Conservation (phyloP, 2,888 invertebrate species). For the Ennomos fuscantarius region DNA sequence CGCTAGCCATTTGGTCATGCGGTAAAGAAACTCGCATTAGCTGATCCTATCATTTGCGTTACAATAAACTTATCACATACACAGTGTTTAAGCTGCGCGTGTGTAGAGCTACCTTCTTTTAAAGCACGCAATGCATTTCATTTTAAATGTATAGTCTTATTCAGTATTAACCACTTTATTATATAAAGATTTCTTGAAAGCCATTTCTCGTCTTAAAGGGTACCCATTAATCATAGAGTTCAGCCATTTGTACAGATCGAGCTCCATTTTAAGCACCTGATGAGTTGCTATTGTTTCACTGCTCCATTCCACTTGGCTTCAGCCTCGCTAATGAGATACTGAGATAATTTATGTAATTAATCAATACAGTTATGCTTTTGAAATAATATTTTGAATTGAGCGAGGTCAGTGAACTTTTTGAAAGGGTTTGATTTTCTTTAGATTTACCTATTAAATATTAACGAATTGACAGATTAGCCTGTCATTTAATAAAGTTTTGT, state of each 20-base stretch:
- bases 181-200: not conserved
- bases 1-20: too few species aligned
- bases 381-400: constrained; percentile 7
- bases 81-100: too few species aligned
- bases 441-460: not conserved
- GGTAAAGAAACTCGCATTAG: too few species aligned
- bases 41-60: too few species aligned
- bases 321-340: constrained; percentile 5
- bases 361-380: not conserved
- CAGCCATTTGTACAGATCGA: not conserved
- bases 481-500: not conserved
- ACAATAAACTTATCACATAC: too few species aligned
- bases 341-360: constrained; percentile 8
- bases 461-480: not conserved
- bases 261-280: constrained; percentile 7
- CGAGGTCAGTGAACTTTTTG: not conserved
- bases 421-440: not conserved
- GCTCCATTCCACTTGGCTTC: constrained; percentile 7
- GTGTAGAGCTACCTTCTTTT: too few species aligned
- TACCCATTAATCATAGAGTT: not conserved
- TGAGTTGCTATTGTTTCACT: constrained; percentile 14
- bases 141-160: too few species aligned
- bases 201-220: not conserved
- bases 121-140: too few species aligned
- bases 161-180: too few species aligned